Evolutionary conservation across 2,797 vertebrate genomes (phyloP).

Genomic region (Gadopsis marmoratus): DNA sequence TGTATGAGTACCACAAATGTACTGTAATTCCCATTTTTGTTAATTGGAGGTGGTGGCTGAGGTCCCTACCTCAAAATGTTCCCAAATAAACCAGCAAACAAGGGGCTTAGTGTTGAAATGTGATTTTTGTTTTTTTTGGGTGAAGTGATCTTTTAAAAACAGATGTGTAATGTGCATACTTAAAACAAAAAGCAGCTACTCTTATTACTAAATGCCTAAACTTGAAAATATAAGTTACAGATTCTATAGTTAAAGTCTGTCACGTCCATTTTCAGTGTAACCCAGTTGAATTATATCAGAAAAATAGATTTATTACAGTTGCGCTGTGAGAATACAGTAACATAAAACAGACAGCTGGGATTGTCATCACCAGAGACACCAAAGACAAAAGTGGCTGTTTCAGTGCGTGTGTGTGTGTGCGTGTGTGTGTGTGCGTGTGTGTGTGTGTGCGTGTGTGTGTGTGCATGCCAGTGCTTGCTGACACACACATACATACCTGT

Average conservation of each 20-base stretch:
- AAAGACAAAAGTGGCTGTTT: constrained; percentile 16
- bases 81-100: neutral
- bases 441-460: neutral
- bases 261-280: constrained; percentile 18
- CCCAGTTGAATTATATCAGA: constrained; percentile 2
- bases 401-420: neutral
- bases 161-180: neutral
- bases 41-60: neutral
- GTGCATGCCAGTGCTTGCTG: constrained; percentile 1
- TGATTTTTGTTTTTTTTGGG: too few relatives aligned
- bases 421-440: constrained; percentile 21
- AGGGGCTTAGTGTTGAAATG: neutral
- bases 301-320: constrained; percentile 9
- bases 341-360: constrained; percentile 34
- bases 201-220: neutral
- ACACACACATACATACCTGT: constrained; percentile 45
- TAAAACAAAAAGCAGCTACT: neutral
- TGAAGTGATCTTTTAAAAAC: neutral
- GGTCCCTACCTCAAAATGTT: neutral
- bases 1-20: neutral
- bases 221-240: neutral
- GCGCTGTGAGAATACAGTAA: constrained; percentile 4
- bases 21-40: neutral
- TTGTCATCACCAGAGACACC: constrained; percentile 23
- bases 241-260: constrained; percentile 5